These are phyloP conservation scores for Limenitis camilla DNA, from an alignment of 2,888 invertebrate species.

Conservation along the genomic window DNA sequence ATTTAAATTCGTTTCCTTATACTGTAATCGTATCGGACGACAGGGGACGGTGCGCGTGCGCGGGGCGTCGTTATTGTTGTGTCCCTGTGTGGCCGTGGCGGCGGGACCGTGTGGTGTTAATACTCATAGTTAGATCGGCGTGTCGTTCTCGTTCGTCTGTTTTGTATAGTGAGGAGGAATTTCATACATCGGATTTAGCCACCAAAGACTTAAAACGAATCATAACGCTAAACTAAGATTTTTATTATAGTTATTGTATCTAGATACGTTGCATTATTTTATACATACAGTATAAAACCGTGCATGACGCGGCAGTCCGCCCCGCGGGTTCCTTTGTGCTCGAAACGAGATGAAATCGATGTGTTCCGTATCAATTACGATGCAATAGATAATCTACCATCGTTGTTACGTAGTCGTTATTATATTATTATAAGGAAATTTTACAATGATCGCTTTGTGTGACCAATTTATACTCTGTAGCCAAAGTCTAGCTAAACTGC, in stretches of 20 bases:
- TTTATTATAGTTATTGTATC: slow-evolving; percentile 15
- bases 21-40: slow-evolving; percentile 23
- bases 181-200: slow-evolving; percentile 37
- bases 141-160: slow-evolving; percentile 18
- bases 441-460: slow-evolving; percentile 31
- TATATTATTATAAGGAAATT: slow-evolving; percentile 19
- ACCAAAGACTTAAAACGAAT: slow-evolving; percentile 45
- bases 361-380: slow-evolving; percentile 59
- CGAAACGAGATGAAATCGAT: slow-evolving; percentile 38
- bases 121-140: slow-evolving; percentile 32
- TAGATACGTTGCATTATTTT: slow-evolving; percentile 13
- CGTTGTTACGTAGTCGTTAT: slow-evolving; percentile 41
- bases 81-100: not conserved
- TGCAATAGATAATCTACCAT: slow-evolving; percentile 58
- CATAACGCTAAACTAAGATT: slow-evolving; percentile 25
- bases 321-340: not conserved
- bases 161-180: slow-evolving; percentile 23
- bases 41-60: slow-evolving; percentile 13
- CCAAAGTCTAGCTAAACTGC: slow-evolving; percentile 35
- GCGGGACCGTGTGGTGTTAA: slow-evolving; percentile 28
- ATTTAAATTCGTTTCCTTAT: slow-evolving; percentile 52
- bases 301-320: slow-evolving; percentile 1
- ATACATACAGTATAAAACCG: not conserved
- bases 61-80: slow-evolving; percentile 34
- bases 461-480: slow-evolving; percentile 33